Evolutionary conservation across 1,140 invertebrate genomes (phyloP).

Genomic region (Drosophila tani): DNA sequence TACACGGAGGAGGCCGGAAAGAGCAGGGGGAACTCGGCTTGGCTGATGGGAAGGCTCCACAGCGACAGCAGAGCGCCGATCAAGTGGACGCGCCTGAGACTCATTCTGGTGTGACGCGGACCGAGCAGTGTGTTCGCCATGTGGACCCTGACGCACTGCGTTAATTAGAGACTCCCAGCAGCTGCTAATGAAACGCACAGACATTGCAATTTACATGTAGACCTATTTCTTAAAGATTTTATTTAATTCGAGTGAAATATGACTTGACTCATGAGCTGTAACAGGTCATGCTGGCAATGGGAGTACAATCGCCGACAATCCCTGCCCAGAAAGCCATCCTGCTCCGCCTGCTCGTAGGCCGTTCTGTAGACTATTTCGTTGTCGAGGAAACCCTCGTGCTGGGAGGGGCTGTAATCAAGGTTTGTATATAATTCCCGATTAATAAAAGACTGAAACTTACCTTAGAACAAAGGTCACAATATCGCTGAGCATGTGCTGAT

Average conservation of each 20-base stretch:
- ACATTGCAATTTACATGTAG: constrained; percentile 46
- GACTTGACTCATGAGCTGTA: constrained; percentile 54
- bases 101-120: constrained; percentile 47
- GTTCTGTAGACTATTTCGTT: constrained; percentile 57
- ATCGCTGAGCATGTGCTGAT: constrained; percentile 68
- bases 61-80: constrained; percentile 23
- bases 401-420: constrained; percentile 64
- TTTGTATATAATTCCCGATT: not conserved
- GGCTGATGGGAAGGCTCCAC: not conserved
- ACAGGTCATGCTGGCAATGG: constrained; percentile 59
- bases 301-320: constrained; percentile 66
- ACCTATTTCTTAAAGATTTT: not conserved
- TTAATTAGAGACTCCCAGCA: constrained; percentile 49
- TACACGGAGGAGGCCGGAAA: constrained; percentile 65
- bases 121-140: not conserved
- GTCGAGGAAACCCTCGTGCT: constrained; percentile 68
- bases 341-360: constrained; percentile 73
- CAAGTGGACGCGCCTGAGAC: constrained; percentile 41
- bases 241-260: constrained; percentile 42
- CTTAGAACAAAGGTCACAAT: constrained; percentile 75
- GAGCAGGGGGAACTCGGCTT: constrained; percentile 40
- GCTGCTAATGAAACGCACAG: constrained; percentile 65
- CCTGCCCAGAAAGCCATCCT: constrained; percentile 59
- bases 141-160: constrained; percentile 19
- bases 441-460: constrained; percentile 27